phyloP scores from a whole-genome alignment of 2,888 invertebrate species.

The Diadegma fenestrale region DNA sequence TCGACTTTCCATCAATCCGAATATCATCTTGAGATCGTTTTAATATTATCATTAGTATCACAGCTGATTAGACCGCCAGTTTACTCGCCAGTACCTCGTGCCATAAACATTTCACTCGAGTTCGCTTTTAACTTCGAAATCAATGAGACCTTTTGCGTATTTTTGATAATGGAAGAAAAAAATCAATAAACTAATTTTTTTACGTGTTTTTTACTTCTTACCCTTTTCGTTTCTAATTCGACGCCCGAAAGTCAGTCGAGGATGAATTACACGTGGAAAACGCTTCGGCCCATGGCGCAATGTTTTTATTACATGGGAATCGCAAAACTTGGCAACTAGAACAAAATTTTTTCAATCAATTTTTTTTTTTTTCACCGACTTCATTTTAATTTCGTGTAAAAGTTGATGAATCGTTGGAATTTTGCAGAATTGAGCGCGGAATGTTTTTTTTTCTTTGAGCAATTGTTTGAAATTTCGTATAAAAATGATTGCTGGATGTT shows the following conservation, averaged over 20 bases:
- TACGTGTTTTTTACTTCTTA: neutral
- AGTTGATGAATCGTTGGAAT: too few relatives aligned
- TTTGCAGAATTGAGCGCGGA: too few relatives aligned
- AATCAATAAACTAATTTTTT: neutral
- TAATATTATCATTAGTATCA: conserved; percentile 54
- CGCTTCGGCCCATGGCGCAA: too few relatives aligned
- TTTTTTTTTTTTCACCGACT: too few relatives aligned
- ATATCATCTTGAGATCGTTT: conserved; percentile 62
- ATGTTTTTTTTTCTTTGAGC: too few relatives aligned
- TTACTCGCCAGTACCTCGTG: conserved; percentile 32
- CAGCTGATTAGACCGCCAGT: conserved; percentile 49
- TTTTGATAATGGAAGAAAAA: neutral
- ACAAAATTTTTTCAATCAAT: too few relatives aligned
- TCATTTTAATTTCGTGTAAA: too few relatives aligned
- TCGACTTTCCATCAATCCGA: conserved; percentile 62
- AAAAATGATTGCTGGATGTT: too few relatives aligned
- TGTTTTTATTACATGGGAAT: too few relatives aligned
- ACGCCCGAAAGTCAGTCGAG: neutral
- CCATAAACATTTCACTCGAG: conserved; percentile 3
- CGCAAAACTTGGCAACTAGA: too few relatives aligned
- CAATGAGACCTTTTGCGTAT: neutral
- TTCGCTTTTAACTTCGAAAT: neutral
- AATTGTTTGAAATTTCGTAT: too few relatives aligned
- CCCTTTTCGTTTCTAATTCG: neutral
- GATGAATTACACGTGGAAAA: too few relatives aligned